Conservation (phyloP, 2,113 vertebrate genomes). For the Murina feae region DNA sequence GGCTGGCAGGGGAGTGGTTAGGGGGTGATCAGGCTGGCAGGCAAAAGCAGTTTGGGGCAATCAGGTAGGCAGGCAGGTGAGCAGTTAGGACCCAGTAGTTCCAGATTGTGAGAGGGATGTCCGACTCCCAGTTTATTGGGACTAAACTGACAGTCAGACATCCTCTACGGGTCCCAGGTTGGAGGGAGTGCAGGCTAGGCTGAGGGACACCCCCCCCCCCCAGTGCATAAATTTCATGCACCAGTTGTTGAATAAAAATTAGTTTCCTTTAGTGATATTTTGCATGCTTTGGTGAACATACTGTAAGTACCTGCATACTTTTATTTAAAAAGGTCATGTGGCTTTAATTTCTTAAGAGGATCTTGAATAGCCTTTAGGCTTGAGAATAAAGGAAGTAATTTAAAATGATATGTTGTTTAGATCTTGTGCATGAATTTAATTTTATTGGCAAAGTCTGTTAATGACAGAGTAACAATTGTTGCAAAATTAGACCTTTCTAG, state of each 20-base stretch:
- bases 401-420: slow-evolving; percentile 12
- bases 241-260: not conserved
- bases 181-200: no score
- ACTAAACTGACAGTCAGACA: no score
- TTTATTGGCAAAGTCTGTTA: slow-evolving; percentile 41
- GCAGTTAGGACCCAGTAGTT: no score
- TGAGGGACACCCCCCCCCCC: no score
- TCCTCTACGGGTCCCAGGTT: no score
- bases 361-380: slow-evolving; percentile 36
- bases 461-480: not conserved
- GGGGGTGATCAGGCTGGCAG: no score
- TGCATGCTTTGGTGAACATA: not conserved
- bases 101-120: no score
- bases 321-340: slow-evolving; percentile 25
- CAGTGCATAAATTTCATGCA: no score
- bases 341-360: slow-evolving; percentile 50
- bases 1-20: no score
- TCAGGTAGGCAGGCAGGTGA: no score
- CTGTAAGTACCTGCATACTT: not conserved
- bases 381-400: slow-evolving; percentile 34
- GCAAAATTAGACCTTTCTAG: not conserved
- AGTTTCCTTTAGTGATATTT: not conserved
- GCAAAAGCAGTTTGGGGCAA: no score
- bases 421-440: not conserved
- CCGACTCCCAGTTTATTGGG: no score